Conservation (phyloP, 2,113 vertebrate species). For the Phrynosoma blainvillii region DNA sequence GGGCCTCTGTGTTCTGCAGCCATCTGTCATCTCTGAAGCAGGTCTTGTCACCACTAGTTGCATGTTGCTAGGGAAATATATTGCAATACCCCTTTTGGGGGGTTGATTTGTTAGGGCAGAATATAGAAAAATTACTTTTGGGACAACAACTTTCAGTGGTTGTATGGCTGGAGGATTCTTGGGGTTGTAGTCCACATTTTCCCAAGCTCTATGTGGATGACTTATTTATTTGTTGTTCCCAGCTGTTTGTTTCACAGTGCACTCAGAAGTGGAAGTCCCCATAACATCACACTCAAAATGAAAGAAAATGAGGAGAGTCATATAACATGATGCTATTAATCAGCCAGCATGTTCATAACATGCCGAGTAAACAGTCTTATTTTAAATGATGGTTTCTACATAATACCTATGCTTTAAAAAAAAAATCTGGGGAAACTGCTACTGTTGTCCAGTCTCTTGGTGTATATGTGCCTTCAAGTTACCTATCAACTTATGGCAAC, state of each 20-base stretch:
- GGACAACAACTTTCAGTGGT: background rate
- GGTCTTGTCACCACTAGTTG: background rate
- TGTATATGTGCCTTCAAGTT: no score
- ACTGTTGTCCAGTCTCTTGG: background rate
- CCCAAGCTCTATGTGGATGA: no score
- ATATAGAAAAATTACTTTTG: no score
- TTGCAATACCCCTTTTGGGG: background rate
- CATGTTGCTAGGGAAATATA: background rate
- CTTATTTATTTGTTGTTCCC: background rate
- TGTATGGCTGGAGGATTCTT: background rate
- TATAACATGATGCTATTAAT: background rate
- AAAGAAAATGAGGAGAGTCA: background rate
- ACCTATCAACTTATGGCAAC: no score
- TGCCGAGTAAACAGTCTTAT: background rate
- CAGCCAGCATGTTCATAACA: background rate
- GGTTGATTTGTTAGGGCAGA: background rate
- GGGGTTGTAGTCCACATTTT: no score
- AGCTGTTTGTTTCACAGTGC: background rate
- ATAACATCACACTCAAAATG: background rate
- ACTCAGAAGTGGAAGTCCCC: background rate
- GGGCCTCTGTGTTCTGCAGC: constrained; percentile 1
- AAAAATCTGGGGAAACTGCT: background rate
- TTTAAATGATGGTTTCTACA: background rate
- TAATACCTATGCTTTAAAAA: background rate
- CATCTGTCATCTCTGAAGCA: constrained; percentile 18